Evolutionary conservation across 2,797 vertebrate species (phyloP), one percentile per base, ranked within the genome.

Genomic region (Cirrhinus mrigala): DNA sequence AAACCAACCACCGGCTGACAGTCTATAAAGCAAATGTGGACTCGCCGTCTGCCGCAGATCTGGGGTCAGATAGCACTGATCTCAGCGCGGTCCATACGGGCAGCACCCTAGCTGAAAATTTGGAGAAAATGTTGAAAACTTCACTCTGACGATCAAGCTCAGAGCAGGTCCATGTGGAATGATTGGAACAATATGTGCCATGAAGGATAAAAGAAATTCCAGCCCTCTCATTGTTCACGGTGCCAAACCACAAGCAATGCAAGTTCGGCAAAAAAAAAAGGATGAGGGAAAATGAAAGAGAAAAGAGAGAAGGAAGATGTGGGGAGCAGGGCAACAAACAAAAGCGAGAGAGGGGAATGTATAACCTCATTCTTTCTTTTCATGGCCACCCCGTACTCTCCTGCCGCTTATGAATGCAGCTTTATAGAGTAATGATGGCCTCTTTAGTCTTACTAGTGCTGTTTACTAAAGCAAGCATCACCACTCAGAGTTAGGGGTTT

Each of bases 161-260:
- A 87, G 83, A 78, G 91, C 90, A 78, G 71, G 91, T 92, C 90
- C 89, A 82, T 75, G 90, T 85, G 92, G 84, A 90, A 92, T 96
- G 96, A 94, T 94, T 93, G 94, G 93, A 96, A 93, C 94, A 92
- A 92, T 94, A 92, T 95, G 96, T 95, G 81, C 83, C 91, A 81
- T 90, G 91, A 92, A 89, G 87, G 29, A 91, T 94, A 90, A 93
- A 93, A 93, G 94, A 82, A 92, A 90, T 90, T 90, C 88, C 85
- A 80, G 78, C 80, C 54, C 83, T 81, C 80, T 81, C 83, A 87
- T 82, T 84, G 82, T 77, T 81, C 83, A 85, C 71, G 33, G 64
- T 66, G 88, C 89, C 91, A 91, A 89, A 90, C 90, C 90, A 52
- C 88, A 84, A 85, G 85, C 78, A 82, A 87, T 87, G 85, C 46